Evolutionary conservation across 2,113 vertebrate genomes (phyloP).

Genomic region (Ptilorrhoa leucosticta): DNA sequence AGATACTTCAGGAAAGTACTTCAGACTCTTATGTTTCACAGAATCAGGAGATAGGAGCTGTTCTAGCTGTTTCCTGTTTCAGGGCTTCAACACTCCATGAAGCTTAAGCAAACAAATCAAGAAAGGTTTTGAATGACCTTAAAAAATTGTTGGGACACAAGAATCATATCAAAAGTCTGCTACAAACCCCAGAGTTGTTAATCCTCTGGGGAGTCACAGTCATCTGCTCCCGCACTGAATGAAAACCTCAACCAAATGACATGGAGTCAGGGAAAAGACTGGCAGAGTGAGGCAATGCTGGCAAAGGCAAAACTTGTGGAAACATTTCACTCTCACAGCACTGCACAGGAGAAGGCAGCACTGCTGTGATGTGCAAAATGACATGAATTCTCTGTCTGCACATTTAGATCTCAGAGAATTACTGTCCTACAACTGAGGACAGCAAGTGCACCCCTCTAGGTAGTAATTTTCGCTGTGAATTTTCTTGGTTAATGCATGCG

Average conservation of each 20-base stretch:
- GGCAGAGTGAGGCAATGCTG: not conserved
- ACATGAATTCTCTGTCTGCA: rapidly evolving
- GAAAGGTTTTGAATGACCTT: not conserved
- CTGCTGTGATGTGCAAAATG: not conserved
- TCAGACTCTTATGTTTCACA: not conserved
- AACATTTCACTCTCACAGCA: not conserved
- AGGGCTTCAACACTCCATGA: not conserved
- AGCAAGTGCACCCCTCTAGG: not conserved
- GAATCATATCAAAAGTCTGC: not conserved
- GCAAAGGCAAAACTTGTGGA: not conserved
- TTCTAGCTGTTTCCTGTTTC: not conserved
- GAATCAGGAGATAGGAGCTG: not conserved
- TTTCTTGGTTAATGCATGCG: not conserved
- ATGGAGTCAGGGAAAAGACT: rapidly evolving
- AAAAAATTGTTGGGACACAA: not conserved
- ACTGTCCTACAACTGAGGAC: not conserved
- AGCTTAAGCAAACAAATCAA: not conserved
- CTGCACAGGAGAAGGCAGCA: not conserved
- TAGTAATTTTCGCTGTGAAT: not conserved
- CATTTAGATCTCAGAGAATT: not conserved
- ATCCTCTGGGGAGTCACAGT: rapidly evolving
- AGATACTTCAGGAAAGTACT: not conserved
- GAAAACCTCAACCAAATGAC: not conserved
- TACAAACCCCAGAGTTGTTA: not conserved
- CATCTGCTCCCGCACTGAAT: not conserved